A percentile compares a stretch with the other conserved stretches of the same genome.
These are phyloP conservation scores for Aphidius gifuensis DNA, from an alignment of 1,140 invertebrate species.

Conservation along the genomic window DNA sequence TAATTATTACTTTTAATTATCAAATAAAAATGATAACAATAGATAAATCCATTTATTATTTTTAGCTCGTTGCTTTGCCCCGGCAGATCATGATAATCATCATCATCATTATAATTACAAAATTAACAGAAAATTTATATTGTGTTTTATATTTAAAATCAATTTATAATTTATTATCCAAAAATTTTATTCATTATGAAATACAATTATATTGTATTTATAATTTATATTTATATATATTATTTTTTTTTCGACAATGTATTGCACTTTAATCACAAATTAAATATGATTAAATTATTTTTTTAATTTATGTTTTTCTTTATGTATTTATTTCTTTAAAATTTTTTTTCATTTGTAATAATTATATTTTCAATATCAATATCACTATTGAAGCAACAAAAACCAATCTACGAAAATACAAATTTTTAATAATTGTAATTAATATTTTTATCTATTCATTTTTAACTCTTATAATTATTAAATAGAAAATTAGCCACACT, in stretches of 20 bases:
- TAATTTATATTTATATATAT: conserved; percentile 7
- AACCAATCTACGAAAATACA: too few species aligned
- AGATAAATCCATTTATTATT: conserved; percentile 22
- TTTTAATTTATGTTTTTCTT: conserved; percentile 5
- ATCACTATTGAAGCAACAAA: too few species aligned
- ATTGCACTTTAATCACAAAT: conserved; percentile 24
- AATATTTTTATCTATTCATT: too few species aligned
- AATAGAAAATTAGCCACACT: too few species aligned
- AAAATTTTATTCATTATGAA: conserved; percentile 7
- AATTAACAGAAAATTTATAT: conserved; percentile 16
- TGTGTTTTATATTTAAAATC: conserved; percentile 9
- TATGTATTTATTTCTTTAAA: conserved; percentile 4
- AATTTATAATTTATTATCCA: conserved; percentile 13
- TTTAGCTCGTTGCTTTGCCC: conserved; percentile 12
- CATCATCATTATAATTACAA: not conserved
- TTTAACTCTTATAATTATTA: too few species aligned
- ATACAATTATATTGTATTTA: conserved; percentile 8
- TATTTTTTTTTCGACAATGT: conserved; percentile 11
- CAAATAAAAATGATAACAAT: conserved; percentile 32
- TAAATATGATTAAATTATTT: conserved; percentile 3
- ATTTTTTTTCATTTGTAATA: not conserved
- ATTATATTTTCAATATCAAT: not conserved
- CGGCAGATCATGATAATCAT: conserved; percentile 5
- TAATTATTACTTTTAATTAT: conserved; percentile 15
- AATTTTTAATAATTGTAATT: too few species aligned